phyloP scores from a whole-genome alignment of 1,140 invertebrate genomes.

The Diprion similis region DNA sequence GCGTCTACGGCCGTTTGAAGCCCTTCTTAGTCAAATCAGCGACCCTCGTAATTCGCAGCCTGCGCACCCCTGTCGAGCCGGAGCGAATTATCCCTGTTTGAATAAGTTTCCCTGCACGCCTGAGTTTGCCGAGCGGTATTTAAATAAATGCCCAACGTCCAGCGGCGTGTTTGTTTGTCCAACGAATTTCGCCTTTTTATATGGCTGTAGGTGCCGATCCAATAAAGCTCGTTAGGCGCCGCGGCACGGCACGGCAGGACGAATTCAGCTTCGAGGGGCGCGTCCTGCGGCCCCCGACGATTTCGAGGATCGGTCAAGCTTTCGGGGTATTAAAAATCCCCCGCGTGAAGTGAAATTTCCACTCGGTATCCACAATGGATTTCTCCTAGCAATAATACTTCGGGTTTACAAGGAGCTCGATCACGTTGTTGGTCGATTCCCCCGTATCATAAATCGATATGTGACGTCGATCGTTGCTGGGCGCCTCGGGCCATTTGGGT shows the following conservation, averaged over 20 bases:
- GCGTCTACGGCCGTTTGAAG: neutral
- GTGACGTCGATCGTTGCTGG: neutral
- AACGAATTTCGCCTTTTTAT: neutral
- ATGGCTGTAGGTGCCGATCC: neutral
- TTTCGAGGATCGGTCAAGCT: too few species aligned
- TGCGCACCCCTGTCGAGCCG: neutral
- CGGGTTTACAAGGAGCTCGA: neutral
- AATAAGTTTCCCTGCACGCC: neutral
- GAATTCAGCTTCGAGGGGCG: too few species aligned
- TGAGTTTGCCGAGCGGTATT: neutral
- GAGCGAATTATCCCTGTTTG: constrained; percentile 5
- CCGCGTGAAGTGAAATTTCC: too few species aligned
- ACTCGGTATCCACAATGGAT: neutral
- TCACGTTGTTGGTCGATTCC: neutral
- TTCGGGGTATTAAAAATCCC: too few species aligned
- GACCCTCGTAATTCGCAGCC: neutral
- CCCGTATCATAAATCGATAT: neutral
- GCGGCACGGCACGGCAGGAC: too few species aligned
- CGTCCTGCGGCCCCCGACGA: too few species aligned
- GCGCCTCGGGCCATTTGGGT: neutral
- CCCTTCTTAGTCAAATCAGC: constrained; percentile 4
- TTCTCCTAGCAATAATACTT: neutral
- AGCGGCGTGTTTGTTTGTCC: neutral
- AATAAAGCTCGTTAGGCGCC: neutral
- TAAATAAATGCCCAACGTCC: neutral